phyloP scores from a whole-genome alignment of 2,888 invertebrate species.

The Drosophila planitibia region DNA sequence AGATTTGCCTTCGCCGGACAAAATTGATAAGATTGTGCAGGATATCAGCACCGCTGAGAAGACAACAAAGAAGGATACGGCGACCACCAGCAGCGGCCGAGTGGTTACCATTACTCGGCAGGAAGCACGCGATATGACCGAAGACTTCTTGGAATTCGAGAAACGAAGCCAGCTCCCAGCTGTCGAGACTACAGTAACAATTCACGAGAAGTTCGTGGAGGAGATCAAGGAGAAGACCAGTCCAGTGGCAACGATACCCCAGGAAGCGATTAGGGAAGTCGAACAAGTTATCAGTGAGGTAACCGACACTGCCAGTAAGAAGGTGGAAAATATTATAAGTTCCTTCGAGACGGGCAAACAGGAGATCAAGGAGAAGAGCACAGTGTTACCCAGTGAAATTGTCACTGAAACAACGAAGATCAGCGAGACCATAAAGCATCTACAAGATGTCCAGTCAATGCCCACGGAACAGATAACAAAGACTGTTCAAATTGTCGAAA shows the following conservation, averaged over 20 bases:
- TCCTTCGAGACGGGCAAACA: slow-evolving; percentile 67
- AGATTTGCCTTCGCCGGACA: slow-evolving; percentile 66
- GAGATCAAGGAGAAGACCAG: slow-evolving; percentile 75
- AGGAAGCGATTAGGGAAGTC: slow-evolving; percentile 65
- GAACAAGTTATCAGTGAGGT: slow-evolving; percentile 68
- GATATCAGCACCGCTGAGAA: slow-evolving; percentile 69
- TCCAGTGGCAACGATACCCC: slow-evolving; percentile 47
- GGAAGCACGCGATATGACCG: slow-evolving; percentile 80
- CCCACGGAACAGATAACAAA: slow-evolving; percentile 48
- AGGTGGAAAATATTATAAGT: slow-evolving; percentile 77
- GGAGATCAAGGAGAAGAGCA: slow-evolving; percentile 37
- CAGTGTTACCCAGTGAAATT: slow-evolving; percentile 20
- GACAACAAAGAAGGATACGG: slow-evolving; percentile 57
- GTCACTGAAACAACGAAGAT: slow-evolving; percentile 62
- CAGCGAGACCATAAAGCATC: slow-evolving; percentile 69
- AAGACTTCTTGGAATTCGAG: slow-evolving; percentile 81
- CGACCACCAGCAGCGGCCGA: slow-evolving; percentile 55
- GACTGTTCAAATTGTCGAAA: slow-evolving; percentile 54
- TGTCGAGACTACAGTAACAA: slow-evolving; percentile 45
- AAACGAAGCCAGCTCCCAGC: slow-evolving; percentile 75
- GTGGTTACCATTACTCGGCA: slow-evolving; percentile 69
- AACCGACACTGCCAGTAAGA: slow-evolving; percentile 73
- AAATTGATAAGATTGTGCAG: slow-evolving; percentile 70
- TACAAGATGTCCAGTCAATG: slow-evolving; percentile 50
- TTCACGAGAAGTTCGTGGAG: slow-evolving; percentile 74